Percentiles rank a stretch among this genome's conserved stretches.
These are phyloP conservation scores for Callorhinus ursinus DNA, from an alignment of 2,113 vertebrate genomes.

Conservation along the genomic window DNA sequence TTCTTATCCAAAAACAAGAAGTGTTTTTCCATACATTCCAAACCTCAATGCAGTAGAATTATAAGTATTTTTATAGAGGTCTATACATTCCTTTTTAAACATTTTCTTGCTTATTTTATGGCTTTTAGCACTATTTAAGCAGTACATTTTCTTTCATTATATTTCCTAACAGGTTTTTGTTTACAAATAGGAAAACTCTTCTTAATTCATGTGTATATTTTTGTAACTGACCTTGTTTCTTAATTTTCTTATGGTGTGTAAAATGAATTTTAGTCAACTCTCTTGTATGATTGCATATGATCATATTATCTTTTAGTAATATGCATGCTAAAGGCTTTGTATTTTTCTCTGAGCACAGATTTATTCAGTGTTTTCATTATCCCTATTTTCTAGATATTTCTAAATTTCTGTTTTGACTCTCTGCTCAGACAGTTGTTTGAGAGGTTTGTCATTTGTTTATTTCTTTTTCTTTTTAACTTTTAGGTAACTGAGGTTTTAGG, in stretches of 20 bases:
- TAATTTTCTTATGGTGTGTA: background rate
- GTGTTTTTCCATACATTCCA: background rate
- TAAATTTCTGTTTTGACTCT: conserved; percentile 10
- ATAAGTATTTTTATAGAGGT: background rate
- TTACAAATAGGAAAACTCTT: background rate
- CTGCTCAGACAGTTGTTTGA: background rate
- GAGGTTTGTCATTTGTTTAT: background rate
- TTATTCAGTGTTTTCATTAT: background rate
- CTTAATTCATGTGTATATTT: background rate
- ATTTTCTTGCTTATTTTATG: background rate
- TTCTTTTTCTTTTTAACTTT: background rate
- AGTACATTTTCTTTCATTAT: background rate
- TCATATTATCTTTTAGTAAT: background rate
- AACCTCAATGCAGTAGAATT: background rate
- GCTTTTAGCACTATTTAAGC: background rate
- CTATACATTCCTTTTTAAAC: background rate
- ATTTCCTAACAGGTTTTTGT: background rate
- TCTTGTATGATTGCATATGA: background rate
- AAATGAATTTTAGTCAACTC: background rate
- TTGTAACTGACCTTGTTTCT: background rate
- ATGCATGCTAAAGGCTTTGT: background rate
- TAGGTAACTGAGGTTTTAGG: background rate
- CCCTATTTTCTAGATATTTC: background rate
- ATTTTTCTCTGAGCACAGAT: background rate
- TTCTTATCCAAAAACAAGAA: background rate